phyloP scores from a whole-genome alignment of 2,113 vertebrate genomes.

The Theropithecus gelada region DNA sequence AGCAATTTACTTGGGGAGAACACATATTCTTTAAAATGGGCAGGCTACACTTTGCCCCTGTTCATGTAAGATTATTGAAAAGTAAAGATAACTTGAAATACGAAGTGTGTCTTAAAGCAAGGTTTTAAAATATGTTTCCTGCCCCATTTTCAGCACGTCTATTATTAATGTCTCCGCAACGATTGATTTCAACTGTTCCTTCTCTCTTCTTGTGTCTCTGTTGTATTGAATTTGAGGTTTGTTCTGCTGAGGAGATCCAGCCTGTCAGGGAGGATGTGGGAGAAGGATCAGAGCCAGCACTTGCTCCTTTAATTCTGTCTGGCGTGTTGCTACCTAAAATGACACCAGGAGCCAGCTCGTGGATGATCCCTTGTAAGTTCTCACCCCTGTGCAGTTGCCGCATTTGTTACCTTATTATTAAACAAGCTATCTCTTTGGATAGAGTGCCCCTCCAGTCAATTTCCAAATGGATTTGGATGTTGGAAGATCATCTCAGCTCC shows the following conservation, averaged over 20 bases:
- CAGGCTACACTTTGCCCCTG: not conserved
- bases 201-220: conserved; percentile 13
- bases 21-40: not conserved
- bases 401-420: not conserved
- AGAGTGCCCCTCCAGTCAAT: conserved; percentile 44
- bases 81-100: not conserved
- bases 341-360: not conserved
- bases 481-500: conserved; percentile 59
- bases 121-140: not conserved
- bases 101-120: not conserved
- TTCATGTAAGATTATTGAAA: not conserved
- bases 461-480: conserved; percentile 64
- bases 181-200: not conserved
- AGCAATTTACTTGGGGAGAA: not conserved
- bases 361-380: not conserved
- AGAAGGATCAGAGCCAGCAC: conserved; percentile 9
- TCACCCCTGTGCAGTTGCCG: not conserved
- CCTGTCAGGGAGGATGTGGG: not conserved
- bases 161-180: not conserved
- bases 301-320: not conserved
- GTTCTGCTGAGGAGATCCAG: conserved; percentile 15
- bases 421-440: not conserved
- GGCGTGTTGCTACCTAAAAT: not conserved
- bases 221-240: conserved; percentile 64
- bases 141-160: not conserved